Base-by-base conservation (phyloP, 2,888 invertebrate genomes). In the Mythimna pallens region DNA sequence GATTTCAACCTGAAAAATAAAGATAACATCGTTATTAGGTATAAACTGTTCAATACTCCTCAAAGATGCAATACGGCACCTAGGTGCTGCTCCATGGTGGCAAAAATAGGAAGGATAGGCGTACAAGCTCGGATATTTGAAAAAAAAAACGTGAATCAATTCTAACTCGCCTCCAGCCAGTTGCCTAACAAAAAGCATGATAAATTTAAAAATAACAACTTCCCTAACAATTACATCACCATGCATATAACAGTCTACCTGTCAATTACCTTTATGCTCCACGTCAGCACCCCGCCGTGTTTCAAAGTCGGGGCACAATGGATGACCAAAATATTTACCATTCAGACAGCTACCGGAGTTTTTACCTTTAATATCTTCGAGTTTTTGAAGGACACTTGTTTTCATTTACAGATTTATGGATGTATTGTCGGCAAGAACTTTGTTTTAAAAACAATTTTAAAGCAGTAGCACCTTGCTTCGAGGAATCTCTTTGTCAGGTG, bases 241-340 rank as follows among this genome's bases (percentile, higher is more conserved):
- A 64, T 34, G 62, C 63, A 63, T 55, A 68, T 57, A 58, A 65
- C 34, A 40, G n/a, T 3, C 20, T 62, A 80, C 78, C 83, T 82
- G 80, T 77, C 76, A 58, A 54, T 65, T 62, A 80, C 65, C 73
- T 67, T 70, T 67, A 65, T 70, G 55, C 57, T 22, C 59, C 30
- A 43, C 50, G 76, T 78, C 79, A 61, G 74, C 81, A 70, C 80
- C 88, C 88, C 80, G 81, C 81, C 68, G 88, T 43, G 85, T 47
- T 63, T 47, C 71, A 84, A 71, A 80, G 72, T 80, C 61, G 62
- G 22, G 30, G 34, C 66, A 92, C 92, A 93, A 93, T 88, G 71
- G 78, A 65, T 74, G 83, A 92, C 94, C 94, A 94, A 94, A 94
- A 94, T 94, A 94, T 94, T 94, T 93, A 94, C 93, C 67, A 87